Evolutionary conservation across 2,888 invertebrate genomes (phyloP).

Genomic region (Ophion obscuratus): DNA sequence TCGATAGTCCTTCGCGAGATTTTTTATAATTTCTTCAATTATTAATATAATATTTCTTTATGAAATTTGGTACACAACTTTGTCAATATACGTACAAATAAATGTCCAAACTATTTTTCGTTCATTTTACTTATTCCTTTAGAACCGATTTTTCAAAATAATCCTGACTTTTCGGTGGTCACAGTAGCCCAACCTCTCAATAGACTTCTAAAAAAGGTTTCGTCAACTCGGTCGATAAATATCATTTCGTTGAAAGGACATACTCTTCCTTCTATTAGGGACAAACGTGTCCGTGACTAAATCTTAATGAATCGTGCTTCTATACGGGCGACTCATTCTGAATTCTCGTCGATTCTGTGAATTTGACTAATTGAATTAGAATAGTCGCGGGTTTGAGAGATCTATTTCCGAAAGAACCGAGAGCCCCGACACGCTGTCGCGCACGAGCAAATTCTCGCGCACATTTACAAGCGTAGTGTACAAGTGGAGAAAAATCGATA

Average conservation of each 20-base stretch:
- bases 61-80: no score
- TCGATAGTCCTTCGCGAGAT: no score
- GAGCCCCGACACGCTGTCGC: background rate
- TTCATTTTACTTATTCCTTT: no score
- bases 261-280: background rate
- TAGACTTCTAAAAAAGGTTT: no score
- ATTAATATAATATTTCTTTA: no score
- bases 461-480: background rate
- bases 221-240: background rate
- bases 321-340: slow-evolving; percentile 44
- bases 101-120: no score
- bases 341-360: slow-evolving; percentile 31
- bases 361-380: slow-evolving; percentile 51
- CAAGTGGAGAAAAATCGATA: slow-evolving; percentile 44
- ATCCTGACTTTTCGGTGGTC: no score
- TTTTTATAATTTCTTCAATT: no score
- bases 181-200: no score
- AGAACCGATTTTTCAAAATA: no score
- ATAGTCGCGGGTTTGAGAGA: slow-evolving; percentile 26
- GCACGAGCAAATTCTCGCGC: background rate
- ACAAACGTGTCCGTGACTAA: background rate
- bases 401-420: slow-evolving; percentile 51
- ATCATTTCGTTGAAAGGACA: background rate
- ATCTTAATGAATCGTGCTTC: slow-evolving; percentile 40
- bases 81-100: no score